These are phyloP conservation scores for Drosophila recens DNA, from an alignment of 2,888 invertebrate species.

Conservation along the genomic window DNA sequence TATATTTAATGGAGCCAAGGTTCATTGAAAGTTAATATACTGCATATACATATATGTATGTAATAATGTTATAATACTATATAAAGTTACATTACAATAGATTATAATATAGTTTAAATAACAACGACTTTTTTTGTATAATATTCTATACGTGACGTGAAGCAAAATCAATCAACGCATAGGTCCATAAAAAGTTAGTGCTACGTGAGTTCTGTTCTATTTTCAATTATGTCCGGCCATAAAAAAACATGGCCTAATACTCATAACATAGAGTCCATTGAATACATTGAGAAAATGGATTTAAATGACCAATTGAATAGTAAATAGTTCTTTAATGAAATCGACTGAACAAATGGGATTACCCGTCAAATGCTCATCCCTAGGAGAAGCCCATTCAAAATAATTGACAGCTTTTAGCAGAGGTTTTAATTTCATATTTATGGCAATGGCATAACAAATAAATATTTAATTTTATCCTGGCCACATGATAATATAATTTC, in stretches of 20 bases:
- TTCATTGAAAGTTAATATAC: too few species aligned
- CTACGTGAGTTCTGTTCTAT: background rate
- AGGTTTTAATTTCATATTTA: conserved; percentile 59
- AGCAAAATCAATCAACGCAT: background rate
- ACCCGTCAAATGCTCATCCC: conserved; percentile 10
- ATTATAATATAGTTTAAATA: too few species aligned
- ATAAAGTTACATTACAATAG: too few species aligned
- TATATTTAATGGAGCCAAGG: too few species aligned
- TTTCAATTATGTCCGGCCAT: background rate
- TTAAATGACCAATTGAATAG: conserved; percentile 34
- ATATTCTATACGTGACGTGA: background rate
- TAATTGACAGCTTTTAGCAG: conserved; percentile 27
- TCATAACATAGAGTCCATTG: conserved; percentile 14
- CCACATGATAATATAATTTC: conserved; percentile 52
- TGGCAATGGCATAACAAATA: conserved; percentile 57
- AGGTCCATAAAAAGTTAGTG: background rate
- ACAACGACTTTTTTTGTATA: too few species aligned
- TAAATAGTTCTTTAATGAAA: conserved; percentile 19
- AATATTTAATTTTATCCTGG: conserved; percentile 30
- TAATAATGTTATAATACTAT: too few species aligned
- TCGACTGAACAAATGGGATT: conserved; percentile 19
- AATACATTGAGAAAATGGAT: conserved; percentile 17
- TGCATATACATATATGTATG: too few species aligned
- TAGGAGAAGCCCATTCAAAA: conserved; percentile 2
- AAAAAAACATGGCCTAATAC: conserved; percentile 21